Conservation (phyloP, 2,888 invertebrate species). For the Vesta saturnalis region DNA sequence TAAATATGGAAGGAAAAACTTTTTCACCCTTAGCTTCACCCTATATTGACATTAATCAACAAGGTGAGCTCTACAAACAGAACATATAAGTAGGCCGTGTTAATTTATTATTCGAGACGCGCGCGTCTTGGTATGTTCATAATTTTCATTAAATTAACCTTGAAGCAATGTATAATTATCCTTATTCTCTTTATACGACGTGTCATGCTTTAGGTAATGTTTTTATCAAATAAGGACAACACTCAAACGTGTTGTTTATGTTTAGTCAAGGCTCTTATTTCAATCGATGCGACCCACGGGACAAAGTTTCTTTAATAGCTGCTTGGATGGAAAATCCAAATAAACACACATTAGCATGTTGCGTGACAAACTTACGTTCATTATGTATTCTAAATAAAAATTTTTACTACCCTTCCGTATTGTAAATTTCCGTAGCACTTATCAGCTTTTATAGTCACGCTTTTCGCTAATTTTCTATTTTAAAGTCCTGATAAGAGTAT, state of each 20-base stretch:
- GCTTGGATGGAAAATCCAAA: neutral
- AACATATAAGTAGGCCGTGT: neutral
- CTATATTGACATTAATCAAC: conserved; percentile 25
- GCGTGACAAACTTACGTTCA: neutral
- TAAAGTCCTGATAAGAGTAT: too few species aligned
- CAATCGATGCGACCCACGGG: too few species aligned
- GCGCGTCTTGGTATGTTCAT: neutral
- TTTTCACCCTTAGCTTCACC: conserved; percentile 18
- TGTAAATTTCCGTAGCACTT: too few species aligned
- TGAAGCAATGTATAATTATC: neutral
- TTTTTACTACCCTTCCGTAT: too few species aligned
- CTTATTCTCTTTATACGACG: too few species aligned
- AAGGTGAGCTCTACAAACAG: conserved; percentile 25
- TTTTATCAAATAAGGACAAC: too few species aligned
- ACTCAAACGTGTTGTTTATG: too few species aligned
- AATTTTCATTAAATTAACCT: neutral
- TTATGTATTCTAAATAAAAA: neutral
- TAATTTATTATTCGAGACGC: neutral
- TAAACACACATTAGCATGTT: neutral
- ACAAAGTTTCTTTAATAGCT: too few species aligned
- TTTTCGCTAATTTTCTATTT: too few species aligned
- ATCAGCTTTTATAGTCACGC: too few species aligned
- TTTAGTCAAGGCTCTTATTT: too few species aligned
- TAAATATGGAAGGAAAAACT: conserved; percentile 20
- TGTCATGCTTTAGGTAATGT: too few species aligned